These are phyloP conservation scores for Myiozetetes cayanensis DNA, from an alignment of 2,113 vertebrate species.

Conservation along the genomic window DNA sequence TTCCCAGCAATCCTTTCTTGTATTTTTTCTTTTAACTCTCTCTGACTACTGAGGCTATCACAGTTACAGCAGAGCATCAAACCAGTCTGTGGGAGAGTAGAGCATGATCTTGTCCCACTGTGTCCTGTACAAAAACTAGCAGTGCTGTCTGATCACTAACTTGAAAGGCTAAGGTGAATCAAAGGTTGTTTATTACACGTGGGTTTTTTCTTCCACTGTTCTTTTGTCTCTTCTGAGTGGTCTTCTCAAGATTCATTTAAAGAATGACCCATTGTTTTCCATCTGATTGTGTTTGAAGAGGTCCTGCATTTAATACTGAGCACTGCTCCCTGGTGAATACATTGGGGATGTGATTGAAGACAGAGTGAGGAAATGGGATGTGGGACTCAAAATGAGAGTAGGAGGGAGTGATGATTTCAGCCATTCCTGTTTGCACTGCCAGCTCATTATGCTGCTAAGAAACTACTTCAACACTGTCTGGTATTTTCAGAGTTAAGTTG, in stretches of 20 bases:
- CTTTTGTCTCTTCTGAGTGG: background rate
- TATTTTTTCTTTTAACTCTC: background rate
- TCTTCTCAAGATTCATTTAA: background rate
- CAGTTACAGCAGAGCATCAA: background rate
- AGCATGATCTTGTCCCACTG: background rate
- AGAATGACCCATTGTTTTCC: background rate
- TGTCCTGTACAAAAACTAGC: background rate
- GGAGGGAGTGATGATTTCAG: background rate
- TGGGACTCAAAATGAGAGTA: background rate
- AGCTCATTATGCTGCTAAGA: background rate
- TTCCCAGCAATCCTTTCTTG: background rate
- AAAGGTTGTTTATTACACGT: background rate
- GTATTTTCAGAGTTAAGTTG: background rate
- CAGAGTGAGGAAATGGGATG: background rate
- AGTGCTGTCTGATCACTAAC: background rate
- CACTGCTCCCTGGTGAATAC: background rate
- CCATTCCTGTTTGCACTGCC: background rate
- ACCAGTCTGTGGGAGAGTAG: background rate
- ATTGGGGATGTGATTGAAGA: accelerated
- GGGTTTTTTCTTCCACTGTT: background rate
- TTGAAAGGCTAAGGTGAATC: background rate
- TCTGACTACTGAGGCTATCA: background rate
- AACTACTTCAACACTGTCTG: background rate
- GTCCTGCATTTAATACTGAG: background rate
- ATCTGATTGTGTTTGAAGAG: background rate